Conservation (phyloP, 2,888 invertebrate species). For the Arenicola marina region DNA sequence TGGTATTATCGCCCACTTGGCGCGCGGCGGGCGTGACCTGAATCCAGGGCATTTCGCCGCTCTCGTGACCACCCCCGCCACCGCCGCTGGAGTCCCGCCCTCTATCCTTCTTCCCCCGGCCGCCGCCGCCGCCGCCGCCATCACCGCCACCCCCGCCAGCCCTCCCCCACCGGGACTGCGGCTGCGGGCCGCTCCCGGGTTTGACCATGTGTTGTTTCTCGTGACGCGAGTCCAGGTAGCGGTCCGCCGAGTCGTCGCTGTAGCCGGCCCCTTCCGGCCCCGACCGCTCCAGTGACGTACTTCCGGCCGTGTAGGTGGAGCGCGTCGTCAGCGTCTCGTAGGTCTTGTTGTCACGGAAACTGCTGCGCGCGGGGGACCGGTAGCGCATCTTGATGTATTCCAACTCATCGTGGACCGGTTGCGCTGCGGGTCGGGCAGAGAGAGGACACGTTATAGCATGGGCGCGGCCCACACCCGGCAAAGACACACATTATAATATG, state of each 20-base stretch:
- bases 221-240: background rate
- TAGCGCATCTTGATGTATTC: conserved; percentile 60
- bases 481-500: too few relatives aligned
- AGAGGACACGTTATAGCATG: background rate
- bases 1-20: too few relatives aligned
- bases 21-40: too few relatives aligned
- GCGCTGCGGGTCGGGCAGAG: conserved; percentile 40
- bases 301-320: conserved; percentile 8
- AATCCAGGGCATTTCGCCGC: too few relatives aligned
- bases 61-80: too few relatives aligned
- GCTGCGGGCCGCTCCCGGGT: background rate
- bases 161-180: too few relatives aligned
- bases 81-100: too few relatives aligned
- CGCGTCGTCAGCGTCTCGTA: conserved; percentile 15
- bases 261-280: background rate
- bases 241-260: background rate
- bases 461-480: background rate
- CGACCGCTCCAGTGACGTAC: background rate
- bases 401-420: conserved; percentile 56
- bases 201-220: background rate
- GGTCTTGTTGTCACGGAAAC: conserved; percentile 24
- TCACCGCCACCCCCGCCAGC: too few relatives aligned
- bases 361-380: conserved; percentile 35
- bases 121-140: too few relatives aligned
- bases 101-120: too few relatives aligned